These are phyloP conservation scores for Bryconaethiops microstoma DNA, from an alignment of 2,797 vertebrate genomes.

Conservation along the genomic window DNA sequence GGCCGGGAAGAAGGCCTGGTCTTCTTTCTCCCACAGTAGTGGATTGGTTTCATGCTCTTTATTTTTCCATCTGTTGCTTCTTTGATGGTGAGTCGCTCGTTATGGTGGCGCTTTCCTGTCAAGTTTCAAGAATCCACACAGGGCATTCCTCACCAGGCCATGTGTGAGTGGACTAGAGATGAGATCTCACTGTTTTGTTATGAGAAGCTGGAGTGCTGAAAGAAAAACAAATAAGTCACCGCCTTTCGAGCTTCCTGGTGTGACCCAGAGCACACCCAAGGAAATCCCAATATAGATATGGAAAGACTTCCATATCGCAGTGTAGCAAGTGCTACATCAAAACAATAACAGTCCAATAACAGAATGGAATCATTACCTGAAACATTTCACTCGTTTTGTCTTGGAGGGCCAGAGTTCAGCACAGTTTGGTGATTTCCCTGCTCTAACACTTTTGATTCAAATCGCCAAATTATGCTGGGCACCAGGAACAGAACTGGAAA, in stretches of 20 bases:
- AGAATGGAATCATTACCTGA: conserved; percentile 21
- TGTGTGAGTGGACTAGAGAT: conserved; percentile 4
- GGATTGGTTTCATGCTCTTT: not conserved
- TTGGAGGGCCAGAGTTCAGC: no score
- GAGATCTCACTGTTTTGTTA: conserved; percentile 23
- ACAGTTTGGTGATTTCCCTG: no score
- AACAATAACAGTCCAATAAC: conserved; percentile 33
- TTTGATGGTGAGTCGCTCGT: not conserved
- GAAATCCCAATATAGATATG: conserved; percentile 49
- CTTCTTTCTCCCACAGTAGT: not conserved
- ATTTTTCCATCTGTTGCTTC: not conserved
- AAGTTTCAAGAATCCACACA: not conserved
- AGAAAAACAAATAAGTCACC: conserved; percentile 33
- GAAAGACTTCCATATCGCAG: conserved; percentile 8
- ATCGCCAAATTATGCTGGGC: no score
- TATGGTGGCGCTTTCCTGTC: not conserved
- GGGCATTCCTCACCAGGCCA: not conserved
- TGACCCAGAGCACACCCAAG: conserved; percentile 40
- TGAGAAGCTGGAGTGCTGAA: not conserved
- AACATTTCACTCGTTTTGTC: conserved; percentile 9
- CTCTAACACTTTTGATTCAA: no score
- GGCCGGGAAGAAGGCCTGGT: not conserved
- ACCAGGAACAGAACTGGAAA: no score
- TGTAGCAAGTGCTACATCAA: not conserved
- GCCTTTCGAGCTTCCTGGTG: conserved; percentile 36